Percentiles rank a stretch among this genome's conserved stretches.
These are phyloP conservation scores for Anguilla megastoma DNA, from an alignment of 2,797 vertebrate genomes.

Conservation along the genomic window DNA sequence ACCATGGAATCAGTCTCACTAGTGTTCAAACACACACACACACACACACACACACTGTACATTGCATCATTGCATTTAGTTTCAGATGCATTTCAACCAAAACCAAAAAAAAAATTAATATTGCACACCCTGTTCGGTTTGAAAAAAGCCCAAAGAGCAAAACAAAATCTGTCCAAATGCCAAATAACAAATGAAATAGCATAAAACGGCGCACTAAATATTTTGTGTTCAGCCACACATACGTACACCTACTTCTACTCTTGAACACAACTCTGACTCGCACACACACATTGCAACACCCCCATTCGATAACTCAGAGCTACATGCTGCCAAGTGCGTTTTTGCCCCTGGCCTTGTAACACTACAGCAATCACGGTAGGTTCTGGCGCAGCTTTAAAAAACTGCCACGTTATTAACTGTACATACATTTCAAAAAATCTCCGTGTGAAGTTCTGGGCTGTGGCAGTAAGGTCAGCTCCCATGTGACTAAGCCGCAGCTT, in stretches of 20 bases:
- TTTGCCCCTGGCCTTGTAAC: slow-evolving; percentile 46
- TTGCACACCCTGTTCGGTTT: not conserved
- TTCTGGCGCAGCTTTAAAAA: slow-evolving; percentile 49
- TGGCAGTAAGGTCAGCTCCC: slow-evolving; percentile 58
- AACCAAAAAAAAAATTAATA: not conserved
- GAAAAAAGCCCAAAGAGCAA: not conserved
- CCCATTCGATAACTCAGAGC: not conserved
- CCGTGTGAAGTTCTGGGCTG: slow-evolving; percentile 52
- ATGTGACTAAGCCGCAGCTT: slow-evolving; percentile 59
- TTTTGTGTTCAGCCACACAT: not conserved
- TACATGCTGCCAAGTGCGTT: not conserved
- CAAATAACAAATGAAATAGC: not conserved
- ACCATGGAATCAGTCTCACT: not conserved
- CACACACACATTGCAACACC: not conserved
- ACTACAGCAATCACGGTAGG: slow-evolving; percentile 52
- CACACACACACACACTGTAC: not conserved
- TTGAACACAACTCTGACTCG: not conserved
- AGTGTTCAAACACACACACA: not conserved
- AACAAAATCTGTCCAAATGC: not conserved
- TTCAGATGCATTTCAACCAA: not conserved
- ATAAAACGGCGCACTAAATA: not conserved
- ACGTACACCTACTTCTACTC: not conserved
- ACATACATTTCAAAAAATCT: slow-evolving; percentile 50
- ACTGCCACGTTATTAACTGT: slow-evolving; percentile 63
- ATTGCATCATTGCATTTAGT: no score